Evolutionary conservation across 2,797 vertebrate genomes (phyloP), one percentile per base, ranked within the genome.

Genomic region (Numenius phaeopus): DNA sequence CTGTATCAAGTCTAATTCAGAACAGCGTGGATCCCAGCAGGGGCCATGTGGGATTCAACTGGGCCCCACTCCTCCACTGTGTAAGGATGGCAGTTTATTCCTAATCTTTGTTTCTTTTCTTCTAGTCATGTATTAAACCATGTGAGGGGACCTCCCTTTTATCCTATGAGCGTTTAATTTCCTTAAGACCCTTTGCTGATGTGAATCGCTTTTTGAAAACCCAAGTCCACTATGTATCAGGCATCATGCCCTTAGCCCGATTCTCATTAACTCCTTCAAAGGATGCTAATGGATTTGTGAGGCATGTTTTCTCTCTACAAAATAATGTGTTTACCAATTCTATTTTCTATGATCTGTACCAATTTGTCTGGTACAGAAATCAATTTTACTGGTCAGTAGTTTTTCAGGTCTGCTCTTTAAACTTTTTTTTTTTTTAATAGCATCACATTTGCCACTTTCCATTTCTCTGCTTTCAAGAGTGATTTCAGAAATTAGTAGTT

Each of bases 361-460:
- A 92, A 85, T 96, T 94, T 95, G 81, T 87, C 78, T 73, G 75
- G 47, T 92, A 94, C 87, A 96, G 87, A 95, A 94, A 97, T 95
- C 87, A 94, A 77, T 96, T 96, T 96, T 96, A 92, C 94, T 96
- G 94, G 92, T 83, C 89, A 95, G 95, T 83, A 96, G 89, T 55
- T 96, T 93, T 87, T 89, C 64, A 75, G 71, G 54, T 94, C 64
- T 91, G n/a, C 57, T 89, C 14, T 71, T 96, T 85, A 91, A 79
- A 76, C 18, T 40, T 82, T 57, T 52, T 86, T 87, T 52, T 76
- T 83, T 82, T 78, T 78, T 15, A 93, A 83, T 87, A 89, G 30
- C 47, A 89, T 64, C 44, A 49, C 20, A 94, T 91, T 95, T 85
- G 30, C 14, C 2, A 80, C 78, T 67, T 93, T 79, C 46, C 87